Base-by-base conservation (phyloP, 2,797 vertebrate genomes). In the Sebastes elongatus region DNA sequence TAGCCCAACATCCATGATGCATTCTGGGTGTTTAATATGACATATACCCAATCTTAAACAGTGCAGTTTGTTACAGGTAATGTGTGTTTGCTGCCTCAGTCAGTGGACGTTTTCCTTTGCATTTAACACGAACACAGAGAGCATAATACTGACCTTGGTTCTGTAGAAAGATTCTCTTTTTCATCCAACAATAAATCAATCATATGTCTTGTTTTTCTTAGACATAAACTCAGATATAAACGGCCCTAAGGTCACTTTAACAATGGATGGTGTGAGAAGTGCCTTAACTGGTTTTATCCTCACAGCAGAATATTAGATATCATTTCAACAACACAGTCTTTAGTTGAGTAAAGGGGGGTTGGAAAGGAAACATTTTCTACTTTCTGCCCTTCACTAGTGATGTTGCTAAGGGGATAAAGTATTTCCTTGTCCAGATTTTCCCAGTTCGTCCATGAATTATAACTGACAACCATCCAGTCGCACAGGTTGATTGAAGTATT, bases 131-230 rank as follows among this genome's bases (percentile, higher is more conserved):
- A n/a, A 70, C 33, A 53, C 49, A 33, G 3, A 49, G 7, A 49
- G 60, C 4, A 35, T 13, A 38, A 74, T 2, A 62, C 16, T 4
- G 28, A 22, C 6, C n/a, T n/a, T 4, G 3, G 25, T 16, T 52
- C 16, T 33, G n/a, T 16, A 46, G 57, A 7, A 67, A 57, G 5
- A 33, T 6, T 38, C 13, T 69, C 7, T 4, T 60, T 71, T 59
- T 16, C 14, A 8, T 55, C 16, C 30, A n/a, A 83, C 74, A 56
- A 61, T 61, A 66, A 65, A 76, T 84, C 68, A 42, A 64, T 63
- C 61, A n/a, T 11, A 7, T 5, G 63, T 33, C 32, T 61, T 72
- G 38, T 79, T 64, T 77, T 46, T 78, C 28, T 30, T 3, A 8
- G 8, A 6, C 42, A 42, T 42, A 18, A 25, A 42, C 13, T 13